These are phyloP conservation scores for Glyphotaelius pellucidus DNA, from an alignment of 2,888 invertebrate species.

Conservation along the genomic window DNA sequence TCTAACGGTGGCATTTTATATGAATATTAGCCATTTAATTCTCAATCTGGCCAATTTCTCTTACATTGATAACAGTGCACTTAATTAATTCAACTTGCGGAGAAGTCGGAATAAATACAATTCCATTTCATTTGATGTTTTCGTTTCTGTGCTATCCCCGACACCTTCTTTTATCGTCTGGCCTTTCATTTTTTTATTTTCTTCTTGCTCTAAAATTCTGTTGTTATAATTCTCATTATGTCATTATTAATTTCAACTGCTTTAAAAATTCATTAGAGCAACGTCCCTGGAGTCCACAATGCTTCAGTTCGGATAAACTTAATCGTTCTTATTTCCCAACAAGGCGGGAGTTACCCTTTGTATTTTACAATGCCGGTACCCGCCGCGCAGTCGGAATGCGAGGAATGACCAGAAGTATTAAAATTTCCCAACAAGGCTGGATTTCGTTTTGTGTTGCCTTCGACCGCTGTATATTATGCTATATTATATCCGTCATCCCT, in stretches of 20 bases:
- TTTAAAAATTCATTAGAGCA: neutral
- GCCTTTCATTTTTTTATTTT: neutral
- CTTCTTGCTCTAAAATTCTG: neutral
- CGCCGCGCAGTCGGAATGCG: neutral
- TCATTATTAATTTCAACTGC: neutral
- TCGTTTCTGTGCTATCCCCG: too few species aligned
- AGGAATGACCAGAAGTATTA: neutral
- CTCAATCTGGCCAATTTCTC: neutral
- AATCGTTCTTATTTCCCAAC: neutral
- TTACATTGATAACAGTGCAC: neutral
- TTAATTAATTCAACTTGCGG: neutral
- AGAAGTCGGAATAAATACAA: too few species aligned
- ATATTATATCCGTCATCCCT: neutral
- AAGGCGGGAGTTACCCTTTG: neutral
- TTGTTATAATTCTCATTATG: neutral
- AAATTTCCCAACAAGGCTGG: neutral
- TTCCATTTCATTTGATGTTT: too few species aligned
- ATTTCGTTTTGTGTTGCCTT: neutral
- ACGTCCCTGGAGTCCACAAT: neutral
- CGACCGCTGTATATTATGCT: neutral
- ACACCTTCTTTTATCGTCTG: neutral
- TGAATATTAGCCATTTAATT: too few species aligned
- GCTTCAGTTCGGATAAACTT: neutral
- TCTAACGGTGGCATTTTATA: too few species aligned
- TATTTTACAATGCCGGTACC: neutral